Evolutionary conservation across 2,888 invertebrate genomes (phyloP).

Genomic region (Eristalis intricaria): DNA sequence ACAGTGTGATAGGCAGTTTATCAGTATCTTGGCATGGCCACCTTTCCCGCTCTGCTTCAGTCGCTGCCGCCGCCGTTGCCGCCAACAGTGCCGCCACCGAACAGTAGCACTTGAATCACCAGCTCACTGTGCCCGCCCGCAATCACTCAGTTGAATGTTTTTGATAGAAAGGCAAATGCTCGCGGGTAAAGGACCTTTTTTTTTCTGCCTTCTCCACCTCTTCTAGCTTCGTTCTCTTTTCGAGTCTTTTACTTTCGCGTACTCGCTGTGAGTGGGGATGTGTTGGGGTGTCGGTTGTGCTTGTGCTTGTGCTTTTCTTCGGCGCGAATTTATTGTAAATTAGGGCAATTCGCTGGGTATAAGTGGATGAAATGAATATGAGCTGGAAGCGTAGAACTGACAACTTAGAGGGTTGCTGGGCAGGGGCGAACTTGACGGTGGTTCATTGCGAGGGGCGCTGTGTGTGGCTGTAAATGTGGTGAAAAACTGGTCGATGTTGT

Average conservation of each 20-base stretch:
- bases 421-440: conserved; percentile 10
- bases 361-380: conserved; percentile 69
- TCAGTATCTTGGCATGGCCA: conserved; percentile 51
- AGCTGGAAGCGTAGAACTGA: conserved; percentile 25
- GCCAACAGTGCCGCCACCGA: not conserved
- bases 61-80: not conserved
- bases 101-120: conserved; percentile 10
- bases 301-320: conserved; percentile 48
- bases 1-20: conserved; percentile 61
- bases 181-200: conserved; percentile 66
- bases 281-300: not conserved
- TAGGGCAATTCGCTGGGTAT: conserved; percentile 61
- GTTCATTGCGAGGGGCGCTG: not conserved
- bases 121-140: conserved; percentile 42
- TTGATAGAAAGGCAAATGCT: conserved; percentile 66
- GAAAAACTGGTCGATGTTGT: no score
- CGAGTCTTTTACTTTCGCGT: not conserved
- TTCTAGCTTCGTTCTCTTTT: not conserved
- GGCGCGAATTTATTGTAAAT: conserved; percentile 69
- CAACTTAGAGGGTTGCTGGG: conserved; percentile 27
- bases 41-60: conserved; percentile 15
- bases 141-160: conserved; percentile 71
- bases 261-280: not conserved
- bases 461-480: not conserved
- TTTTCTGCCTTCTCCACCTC: not conserved